Evolutionary conservation across 2,113 vertebrate species (phyloP).

Genomic region (Ameiurus melas): DNA sequence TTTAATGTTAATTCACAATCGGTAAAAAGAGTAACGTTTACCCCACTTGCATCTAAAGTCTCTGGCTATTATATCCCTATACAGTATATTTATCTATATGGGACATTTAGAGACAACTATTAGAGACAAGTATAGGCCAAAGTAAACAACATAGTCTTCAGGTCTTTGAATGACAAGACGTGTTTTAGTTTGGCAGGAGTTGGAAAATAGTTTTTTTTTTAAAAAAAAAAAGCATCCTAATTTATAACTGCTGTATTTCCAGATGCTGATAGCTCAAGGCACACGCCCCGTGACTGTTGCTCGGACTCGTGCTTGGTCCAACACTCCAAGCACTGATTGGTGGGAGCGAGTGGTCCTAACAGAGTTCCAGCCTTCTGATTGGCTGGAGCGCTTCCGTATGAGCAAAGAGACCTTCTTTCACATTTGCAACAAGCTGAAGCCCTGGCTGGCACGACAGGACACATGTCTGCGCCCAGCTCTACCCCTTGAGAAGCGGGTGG

Average conservation of each 20-base stretch:
- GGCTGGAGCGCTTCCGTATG: conserved; percentile 80
- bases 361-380: conserved; percentile 75
- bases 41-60: background rate
- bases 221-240: too few species aligned
- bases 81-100: background rate
- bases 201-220: too few species aligned
- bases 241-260: background rate
- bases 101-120: background rate
- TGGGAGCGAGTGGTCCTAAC: conserved; percentile 77
- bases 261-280: conserved; percentile 70
- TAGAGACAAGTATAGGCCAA: background rate
- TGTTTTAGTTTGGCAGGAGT: background rate
- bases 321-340: conserved; percentile 73
- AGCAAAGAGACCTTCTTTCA: conserved; percentile 74
- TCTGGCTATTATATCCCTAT: background rate
- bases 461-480: conserved; percentile 74
- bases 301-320: conserved; percentile 70
- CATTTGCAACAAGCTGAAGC: conserved; percentile 71
- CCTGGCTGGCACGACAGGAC: conserved; percentile 74
- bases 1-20: background rate
- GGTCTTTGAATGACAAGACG: background rate
- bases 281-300: conserved; percentile 56
- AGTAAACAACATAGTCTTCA: background rate
- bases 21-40: background rate
- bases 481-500: conserved; percentile 77